These are phyloP conservation scores for Diadema setosum DNA, from an alignment of 35 echinoderm and acorn worm genomes.

Conservation along the genomic window DNA sequence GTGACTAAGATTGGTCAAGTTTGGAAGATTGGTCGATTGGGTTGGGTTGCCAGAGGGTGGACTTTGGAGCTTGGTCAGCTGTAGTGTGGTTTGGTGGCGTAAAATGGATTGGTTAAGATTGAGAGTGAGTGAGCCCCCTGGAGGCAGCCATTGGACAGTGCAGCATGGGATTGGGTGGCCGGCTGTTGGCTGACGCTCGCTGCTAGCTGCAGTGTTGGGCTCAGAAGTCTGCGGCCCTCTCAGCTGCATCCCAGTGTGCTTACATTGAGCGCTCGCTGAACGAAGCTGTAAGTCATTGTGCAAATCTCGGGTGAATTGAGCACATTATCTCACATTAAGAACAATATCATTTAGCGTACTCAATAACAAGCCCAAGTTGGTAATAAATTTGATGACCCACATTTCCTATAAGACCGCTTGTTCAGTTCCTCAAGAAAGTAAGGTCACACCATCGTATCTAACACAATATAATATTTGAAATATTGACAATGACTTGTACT, in stretches of 20 bases:
- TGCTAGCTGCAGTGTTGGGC: background rate
- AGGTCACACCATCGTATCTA: too few species aligned
- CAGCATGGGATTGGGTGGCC: slow-evolving; percentile 4
- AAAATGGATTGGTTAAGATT: background rate
- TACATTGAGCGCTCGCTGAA: background rate
- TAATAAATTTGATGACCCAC: too few species aligned
- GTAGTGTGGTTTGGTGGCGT: background rate
- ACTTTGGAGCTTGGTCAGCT: background rate
- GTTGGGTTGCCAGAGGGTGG: background rate
- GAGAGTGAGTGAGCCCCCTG: background rate
- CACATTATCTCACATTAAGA: background rate
- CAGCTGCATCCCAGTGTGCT: background rate
- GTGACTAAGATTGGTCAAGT: slow-evolving; percentile 11
- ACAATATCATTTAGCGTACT: too few species aligned
- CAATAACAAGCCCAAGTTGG: too few species aligned
- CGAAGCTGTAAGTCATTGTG: slow-evolving; percentile 17
- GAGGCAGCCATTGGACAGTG: background rate
- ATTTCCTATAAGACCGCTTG: too few species aligned
- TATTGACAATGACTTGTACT: too few species aligned
- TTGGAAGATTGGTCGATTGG: background rate
- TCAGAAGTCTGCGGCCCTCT: too few species aligned
- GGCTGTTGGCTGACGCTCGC: background rate
- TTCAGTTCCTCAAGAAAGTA: too few species aligned
- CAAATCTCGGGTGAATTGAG: slow-evolving; percentile 6
- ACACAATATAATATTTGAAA: too few species aligned